A percentile compares a stretch with the other conserved stretches of the same genome.
These are phyloP conservation scores for Drosophila seclusa DNA, from an alignment of 2,888 invertebrate species.

Conservation along the genomic window DNA sequence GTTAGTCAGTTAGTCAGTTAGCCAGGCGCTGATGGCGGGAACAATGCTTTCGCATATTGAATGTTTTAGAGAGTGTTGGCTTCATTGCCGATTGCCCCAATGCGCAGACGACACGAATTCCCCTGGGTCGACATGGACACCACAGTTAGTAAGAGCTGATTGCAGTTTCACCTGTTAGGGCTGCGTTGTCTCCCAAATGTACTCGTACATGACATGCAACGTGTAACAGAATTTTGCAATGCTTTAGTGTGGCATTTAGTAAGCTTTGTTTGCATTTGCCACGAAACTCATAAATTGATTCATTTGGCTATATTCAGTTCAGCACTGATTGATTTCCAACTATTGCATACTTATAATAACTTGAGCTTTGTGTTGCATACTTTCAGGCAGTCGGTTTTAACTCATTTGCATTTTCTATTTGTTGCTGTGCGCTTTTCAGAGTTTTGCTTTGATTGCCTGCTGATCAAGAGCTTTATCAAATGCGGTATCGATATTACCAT, in stretches of 20 bases:
- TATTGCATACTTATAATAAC: slow-evolving; percentile 16
- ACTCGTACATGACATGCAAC: slow-evolving; percentile 28
- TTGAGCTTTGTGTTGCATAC: slow-evolving; percentile 8
- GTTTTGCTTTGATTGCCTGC: neutral
- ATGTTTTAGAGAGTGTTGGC: slow-evolving; percentile 10
- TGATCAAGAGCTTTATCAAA: neutral
- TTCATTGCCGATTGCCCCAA: slow-evolving; percentile 49
- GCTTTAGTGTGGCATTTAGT: neutral
- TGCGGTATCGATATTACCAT: neutral
- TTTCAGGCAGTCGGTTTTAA: slow-evolving; percentile 11
- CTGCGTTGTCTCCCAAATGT: slow-evolving; percentile 16
- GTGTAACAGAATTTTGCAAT: slow-evolving; percentile 20
- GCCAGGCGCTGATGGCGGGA: slow-evolving; percentile 26
- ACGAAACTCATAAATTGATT: neutral
- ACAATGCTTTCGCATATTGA: slow-evolving; percentile 29
- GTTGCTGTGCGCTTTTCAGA: slow-evolving; percentile 7
- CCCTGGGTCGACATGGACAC: slow-evolving; percentile 2
- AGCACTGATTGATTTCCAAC: neutral
- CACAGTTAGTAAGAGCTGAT: neutral
- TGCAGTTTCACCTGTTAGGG: slow-evolving; percentile 6
- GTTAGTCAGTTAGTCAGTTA: slow-evolving; percentile 4
- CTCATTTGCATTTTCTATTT: neutral
- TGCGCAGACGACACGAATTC: slow-evolving; percentile 22
- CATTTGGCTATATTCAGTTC: neutral
- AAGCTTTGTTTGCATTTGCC: neutral